Evolutionary conservation across 2,888 invertebrate species (phyloP), one percentile per base, ranked within the genome.

Genomic region (Embidobia sp.): DNA sequence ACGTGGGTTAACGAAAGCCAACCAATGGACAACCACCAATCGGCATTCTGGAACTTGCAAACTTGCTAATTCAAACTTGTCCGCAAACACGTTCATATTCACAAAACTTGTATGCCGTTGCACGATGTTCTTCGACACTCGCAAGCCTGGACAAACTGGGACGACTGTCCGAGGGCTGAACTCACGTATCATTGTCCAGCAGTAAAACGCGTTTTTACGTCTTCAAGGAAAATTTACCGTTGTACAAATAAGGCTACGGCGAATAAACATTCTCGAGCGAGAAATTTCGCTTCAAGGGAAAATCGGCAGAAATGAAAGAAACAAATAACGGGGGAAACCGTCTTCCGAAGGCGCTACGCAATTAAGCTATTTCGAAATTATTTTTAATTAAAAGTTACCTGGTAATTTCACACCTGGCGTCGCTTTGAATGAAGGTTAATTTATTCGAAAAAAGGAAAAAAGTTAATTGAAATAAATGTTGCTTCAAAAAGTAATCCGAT

Each of bases 11-110:
- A 66, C 72, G 61, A 67, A 70, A 69, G 64, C 44, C 53, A 66
- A 66, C 78, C 73, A 74, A 74, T 74, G 64, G 73, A 72, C 80
- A 79, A 78, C 80, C 77, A 74, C 80, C 81, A 81, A 82, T 83
- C 81, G 84, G 81, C 81, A 84, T 85, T 84, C 84, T 81, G 79
- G 73, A 83, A 85, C 81, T 85, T 83, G 79, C 75, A 82, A 84
- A 83, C 83, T 84, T 81, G 84, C 84, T 84, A 83, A 84, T 84
- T 82, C 80, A 80, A 84, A 84, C 81, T 84, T 84, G 84, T 83
- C 66, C 69, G 55, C 73, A 75, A 77, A 75, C 63, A 72, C 59
- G 78, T 72, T 72, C 53, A 72, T 51, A 63, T 78, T 53, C 69
- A 44, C 64, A 44, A 75, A 84, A 84, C 82, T 84, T 83, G 67